Evolutionary conservation across 2,888 invertebrate species (phyloP).

Genomic region (Uropetala carovei): DNA sequence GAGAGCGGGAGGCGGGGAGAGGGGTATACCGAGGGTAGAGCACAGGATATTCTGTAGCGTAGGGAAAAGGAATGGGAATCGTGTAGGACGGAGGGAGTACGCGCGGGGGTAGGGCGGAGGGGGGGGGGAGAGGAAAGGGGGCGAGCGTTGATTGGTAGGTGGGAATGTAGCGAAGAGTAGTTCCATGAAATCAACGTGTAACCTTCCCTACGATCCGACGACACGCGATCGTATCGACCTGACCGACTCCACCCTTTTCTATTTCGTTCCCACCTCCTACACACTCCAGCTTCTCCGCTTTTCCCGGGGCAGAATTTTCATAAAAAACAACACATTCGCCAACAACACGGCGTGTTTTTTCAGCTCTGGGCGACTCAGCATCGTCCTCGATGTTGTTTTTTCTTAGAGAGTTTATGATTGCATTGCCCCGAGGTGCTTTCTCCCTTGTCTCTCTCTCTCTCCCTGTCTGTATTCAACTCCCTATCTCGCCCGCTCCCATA

Average conservation of each 20-base stretch:
- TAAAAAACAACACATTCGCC: background rate
- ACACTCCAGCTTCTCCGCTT: background rate
- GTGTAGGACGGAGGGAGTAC: background rate
- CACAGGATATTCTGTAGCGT: background rate
- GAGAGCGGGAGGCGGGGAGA: background rate
- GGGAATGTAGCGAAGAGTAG: background rate
- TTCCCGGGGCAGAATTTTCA: constrained; percentile 9
- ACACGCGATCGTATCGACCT: constrained; percentile 51
- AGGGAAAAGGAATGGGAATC: background rate
- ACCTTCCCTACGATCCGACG: constrained; percentile 3
- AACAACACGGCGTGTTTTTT: background rate
- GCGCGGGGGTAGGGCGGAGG: background rate
- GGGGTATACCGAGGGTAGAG: background rate
- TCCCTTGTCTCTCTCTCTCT: background rate
- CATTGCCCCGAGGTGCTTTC: background rate
- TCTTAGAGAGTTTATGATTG: background rate
- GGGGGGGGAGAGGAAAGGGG: no score
- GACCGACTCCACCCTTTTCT: background rate
- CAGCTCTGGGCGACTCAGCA: background rate
- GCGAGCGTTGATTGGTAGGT: background rate
- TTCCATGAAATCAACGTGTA: constrained; percentile 31
- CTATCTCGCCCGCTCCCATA: background rate
- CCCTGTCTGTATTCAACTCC: background rate
- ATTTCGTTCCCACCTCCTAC: background rate
- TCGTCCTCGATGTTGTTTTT: constrained; percentile 30